Base-by-base conservation (phyloP, 1,140 invertebrate genomes). In the Leptonema lineaticorne region DNA sequence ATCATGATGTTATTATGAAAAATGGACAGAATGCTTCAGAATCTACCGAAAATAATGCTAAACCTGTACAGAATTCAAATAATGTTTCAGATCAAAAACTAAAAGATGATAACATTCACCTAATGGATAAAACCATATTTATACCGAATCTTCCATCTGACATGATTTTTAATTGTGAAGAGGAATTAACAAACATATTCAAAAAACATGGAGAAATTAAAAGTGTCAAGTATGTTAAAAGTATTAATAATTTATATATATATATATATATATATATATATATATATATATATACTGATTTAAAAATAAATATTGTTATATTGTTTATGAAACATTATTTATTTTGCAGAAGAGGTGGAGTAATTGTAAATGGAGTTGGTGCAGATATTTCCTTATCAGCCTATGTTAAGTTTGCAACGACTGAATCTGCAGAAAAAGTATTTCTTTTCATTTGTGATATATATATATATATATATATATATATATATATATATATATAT, bases 361-460 rank as follows among this genome's bases (percentile, higher is more conserved):
- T 80, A 79, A 81, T 81, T 79, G 78, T 81, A 74, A 81, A 78
- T 75, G 80, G 80, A 80, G 76, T 79, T 78, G 80, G 78, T 78
- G 79, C 78, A 76, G 80, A 79, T 77, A 78, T 79, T 74, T 80
- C 80, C 78, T 79, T 81, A 79, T 81, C 80, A 78, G 80, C 80
- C 76, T 80, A 80, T 78, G 79, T 81, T 78, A 79, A 80, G 80
- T 81, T 80, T 78, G 80, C 80, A 81, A 81, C 80, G 78, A 80
- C 80, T 80, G 80, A 81, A 74, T 78, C 76, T 75, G 75, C 80
- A 78, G 78, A 80, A 74, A 80, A 81, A 79, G 80, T 81, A n/a
- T n/a, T n/a, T n/a, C 9, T 14, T 11, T 41, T 33, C 5, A 33
- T 11, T 33, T 5, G 11, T 33, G 30, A 11, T 6, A 33, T 33